These are phyloP conservation scores for Leptonema lineaticorne DNA, from an alignment of 1,140 invertebrate genomes.

Conservation along the genomic window DNA sequence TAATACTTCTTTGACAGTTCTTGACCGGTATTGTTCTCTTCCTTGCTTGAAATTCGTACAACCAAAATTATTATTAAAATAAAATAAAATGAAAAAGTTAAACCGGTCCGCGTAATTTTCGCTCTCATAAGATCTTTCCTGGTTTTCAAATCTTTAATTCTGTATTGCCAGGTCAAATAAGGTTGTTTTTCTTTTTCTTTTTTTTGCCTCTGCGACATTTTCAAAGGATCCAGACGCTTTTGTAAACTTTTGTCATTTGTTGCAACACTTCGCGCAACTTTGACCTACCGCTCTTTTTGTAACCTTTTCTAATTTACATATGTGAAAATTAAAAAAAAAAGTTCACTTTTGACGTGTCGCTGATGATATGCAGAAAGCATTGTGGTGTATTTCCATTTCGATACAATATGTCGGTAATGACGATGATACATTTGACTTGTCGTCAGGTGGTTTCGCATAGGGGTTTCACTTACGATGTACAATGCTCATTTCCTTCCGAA, in stretches of 20 bases:
- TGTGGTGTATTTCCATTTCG: too few relatives aligned
- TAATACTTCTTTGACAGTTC: neutral
- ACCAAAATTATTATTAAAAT: too few relatives aligned
- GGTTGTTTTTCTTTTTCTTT: neutral
- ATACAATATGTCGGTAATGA: neutral
- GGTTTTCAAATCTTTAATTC: neutral
- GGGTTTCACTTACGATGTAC: neutral
- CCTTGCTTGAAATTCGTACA: neutral
- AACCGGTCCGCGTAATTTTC: too few relatives aligned
- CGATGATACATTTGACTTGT: neutral
- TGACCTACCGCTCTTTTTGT: too few relatives aligned
- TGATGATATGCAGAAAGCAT: too few relatives aligned
- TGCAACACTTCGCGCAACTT: neutral
- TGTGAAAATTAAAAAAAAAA: too few relatives aligned
- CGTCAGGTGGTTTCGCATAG: constrained; percentile 20
- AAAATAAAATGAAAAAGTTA: too few relatives aligned
- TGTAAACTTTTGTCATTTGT: neutral
- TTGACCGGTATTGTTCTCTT: neutral
- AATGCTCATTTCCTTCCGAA: constrained; percentile 10
- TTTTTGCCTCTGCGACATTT: too few relatives aligned
- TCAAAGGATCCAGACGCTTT: constrained; percentile 5
- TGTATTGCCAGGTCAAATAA: neutral
- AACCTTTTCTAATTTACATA: too few relatives aligned
- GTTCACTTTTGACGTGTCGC: too few relatives aligned
- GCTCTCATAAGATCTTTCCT: constrained; percentile 8